phyloP scores from a whole-genome alignment of 2,797 vertebrate species.

The Myotis planiceps region DNA sequence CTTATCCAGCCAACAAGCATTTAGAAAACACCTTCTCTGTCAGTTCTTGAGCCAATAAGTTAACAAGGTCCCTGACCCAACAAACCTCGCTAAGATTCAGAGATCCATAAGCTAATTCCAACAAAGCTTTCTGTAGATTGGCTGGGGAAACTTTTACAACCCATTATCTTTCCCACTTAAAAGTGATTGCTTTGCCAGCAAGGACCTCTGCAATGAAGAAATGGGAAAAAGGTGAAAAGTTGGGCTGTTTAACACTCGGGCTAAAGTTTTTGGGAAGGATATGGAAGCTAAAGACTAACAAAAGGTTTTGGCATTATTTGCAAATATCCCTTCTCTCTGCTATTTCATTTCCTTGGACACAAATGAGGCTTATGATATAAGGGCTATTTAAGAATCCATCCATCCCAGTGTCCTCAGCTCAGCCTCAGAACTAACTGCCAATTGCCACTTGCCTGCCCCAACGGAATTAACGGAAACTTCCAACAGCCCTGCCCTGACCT shows the following conservation, averaged over 20 bases:
- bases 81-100: background rate
- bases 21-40: background rate
- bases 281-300: slow-evolving; percentile 60
- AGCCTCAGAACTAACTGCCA: slow-evolving; percentile 53
- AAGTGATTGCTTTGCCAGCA: background rate
- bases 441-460: background rate
- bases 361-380: background rate
- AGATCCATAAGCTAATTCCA: background rate
- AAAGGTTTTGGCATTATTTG: slow-evolving; percentile 44
- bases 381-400: background rate
- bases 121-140: background rate
- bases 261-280: slow-evolving; percentile 31
- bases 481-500: background rate
- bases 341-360: background rate
- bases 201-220: background rate
- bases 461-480: slow-evolving; percentile 71
- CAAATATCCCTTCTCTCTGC: background rate
- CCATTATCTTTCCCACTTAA: background rate
- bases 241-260: background rate
- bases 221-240: background rate
- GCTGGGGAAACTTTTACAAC: background rate
- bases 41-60: background rate
- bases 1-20: background rate
- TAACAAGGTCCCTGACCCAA: background rate
- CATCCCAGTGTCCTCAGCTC: slow-evolving; percentile 58